Conservation (phyloP, 2,888 invertebrate species). For the Drosophila setosimentum region DNA sequence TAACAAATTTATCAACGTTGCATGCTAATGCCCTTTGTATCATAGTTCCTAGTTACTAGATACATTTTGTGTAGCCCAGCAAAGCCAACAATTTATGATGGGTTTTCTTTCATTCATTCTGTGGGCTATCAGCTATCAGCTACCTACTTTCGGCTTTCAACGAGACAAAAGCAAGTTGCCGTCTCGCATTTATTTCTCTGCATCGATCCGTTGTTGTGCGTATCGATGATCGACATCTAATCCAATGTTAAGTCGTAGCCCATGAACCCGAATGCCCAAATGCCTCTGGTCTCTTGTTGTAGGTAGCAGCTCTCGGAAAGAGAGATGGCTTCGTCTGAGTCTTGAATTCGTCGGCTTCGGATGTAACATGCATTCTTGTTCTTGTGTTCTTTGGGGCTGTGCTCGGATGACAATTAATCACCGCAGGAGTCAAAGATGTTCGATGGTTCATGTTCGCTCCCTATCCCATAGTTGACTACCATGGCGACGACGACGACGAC, state of each 20-base stretch:
- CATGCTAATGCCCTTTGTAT: conserved; percentile 61
- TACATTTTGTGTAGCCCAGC: conserved; percentile 18
- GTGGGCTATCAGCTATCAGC: conserved; percentile 30
- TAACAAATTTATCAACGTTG: conserved; percentile 43
- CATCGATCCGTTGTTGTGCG: conserved; percentile 36
- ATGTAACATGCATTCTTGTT: conserved; percentile 37
- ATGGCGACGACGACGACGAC: neutral
- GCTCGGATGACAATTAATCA: conserved; percentile 76
- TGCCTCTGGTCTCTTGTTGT: conserved; percentile 10
- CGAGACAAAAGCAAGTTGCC: conserved; percentile 36
- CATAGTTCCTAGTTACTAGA: conserved; percentile 20
- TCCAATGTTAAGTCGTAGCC: conserved; percentile 67
- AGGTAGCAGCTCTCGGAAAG: conserved; percentile 27
- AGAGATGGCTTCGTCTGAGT: conserved; percentile 21
- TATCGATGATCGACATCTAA: conserved; percentile 76
- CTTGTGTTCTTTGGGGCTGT: conserved; percentile 29
- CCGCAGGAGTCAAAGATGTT: conserved; percentile 78
- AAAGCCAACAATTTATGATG: conserved; percentile 69
- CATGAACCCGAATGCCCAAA: conserved; percentile 51
- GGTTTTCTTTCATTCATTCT: conserved; percentile 28
- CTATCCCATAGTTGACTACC: conserved; percentile 13
- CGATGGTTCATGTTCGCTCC: conserved; percentile 47
- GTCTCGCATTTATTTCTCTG: conserved; percentile 24
- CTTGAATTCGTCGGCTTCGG: conserved; percentile 18
- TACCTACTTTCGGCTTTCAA: conserved; percentile 56